Conservation (phyloP, 2,113 vertebrate species). For the Oreotragus oreotragus region DNA sequence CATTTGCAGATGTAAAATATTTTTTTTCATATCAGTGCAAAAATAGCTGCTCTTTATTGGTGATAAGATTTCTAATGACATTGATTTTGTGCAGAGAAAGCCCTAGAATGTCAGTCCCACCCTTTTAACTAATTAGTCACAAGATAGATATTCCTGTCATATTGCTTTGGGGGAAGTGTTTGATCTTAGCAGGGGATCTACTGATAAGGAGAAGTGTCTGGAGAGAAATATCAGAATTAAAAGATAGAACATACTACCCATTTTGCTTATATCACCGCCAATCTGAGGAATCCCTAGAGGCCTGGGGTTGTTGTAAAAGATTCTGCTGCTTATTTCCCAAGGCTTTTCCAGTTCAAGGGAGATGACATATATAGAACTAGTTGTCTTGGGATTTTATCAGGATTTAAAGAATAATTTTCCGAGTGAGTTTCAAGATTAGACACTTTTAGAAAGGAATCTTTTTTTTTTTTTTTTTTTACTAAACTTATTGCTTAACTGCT, state of each 20-base stretch:
- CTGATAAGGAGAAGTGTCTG: background rate
- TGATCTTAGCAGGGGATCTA: background rate
- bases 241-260: background rate
- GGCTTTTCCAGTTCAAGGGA: background rate
- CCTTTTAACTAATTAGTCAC: background rate
- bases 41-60: background rate
- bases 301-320: background rate
- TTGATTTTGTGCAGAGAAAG: background rate
- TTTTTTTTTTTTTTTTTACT: too few relatives aligned
- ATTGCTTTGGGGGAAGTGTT: background rate
- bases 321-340: background rate
- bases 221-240: conserved; percentile 9
- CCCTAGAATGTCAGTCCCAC: background rate
- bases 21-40: background rate
- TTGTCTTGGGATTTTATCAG: background rate
- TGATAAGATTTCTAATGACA: background rate
- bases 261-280: background rate
- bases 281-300: background rate
- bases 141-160: background rate
- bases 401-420: background rate
- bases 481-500: background rate
- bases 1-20: background rate
- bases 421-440: background rate
- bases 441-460: background rate
- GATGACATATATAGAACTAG: background rate